Conservation (phyloP, 1,140 invertebrate species). For the Papilio dardanus region DNA sequence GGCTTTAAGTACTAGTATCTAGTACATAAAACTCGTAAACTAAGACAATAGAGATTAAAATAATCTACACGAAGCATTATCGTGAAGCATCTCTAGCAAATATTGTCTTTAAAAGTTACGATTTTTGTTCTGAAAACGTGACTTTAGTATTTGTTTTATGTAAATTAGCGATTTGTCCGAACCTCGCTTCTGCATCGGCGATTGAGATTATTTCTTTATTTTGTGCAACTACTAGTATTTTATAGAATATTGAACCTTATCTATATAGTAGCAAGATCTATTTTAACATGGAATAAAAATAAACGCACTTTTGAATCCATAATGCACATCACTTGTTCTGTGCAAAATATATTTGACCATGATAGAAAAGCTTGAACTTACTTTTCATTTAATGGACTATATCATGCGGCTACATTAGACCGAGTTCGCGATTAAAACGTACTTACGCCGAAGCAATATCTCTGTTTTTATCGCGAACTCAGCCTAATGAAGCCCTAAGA, state of each 20-base stretch:
- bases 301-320: neutral
- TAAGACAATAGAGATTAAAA: constrained; percentile 32
- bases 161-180: constrained; percentile 75
- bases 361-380: no score
- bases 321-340: neutral
- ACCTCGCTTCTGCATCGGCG: constrained; percentile 42
- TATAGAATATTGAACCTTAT: constrained; percentile 5
- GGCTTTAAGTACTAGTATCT: no score
- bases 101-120: constrained; percentile 59
- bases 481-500: no score
- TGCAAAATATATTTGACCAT: neutral
- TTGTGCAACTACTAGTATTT: constrained; percentile 21
- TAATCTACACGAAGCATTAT: constrained; percentile 23
- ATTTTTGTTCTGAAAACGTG: constrained; percentile 76
- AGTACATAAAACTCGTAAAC: neutral
- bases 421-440: no score
- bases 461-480: no score
- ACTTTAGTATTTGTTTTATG: constrained; percentile 78
- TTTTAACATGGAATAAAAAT: neutral
- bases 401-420: no score
- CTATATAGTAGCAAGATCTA: neutral
- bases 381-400: no score
- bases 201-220: constrained; percentile 30
- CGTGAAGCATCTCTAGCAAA: constrained; percentile 32
- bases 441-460: no score